Base-by-base conservation (phyloP, 2,113 vertebrate genomes). In the Terrapene triunguis region DNA sequence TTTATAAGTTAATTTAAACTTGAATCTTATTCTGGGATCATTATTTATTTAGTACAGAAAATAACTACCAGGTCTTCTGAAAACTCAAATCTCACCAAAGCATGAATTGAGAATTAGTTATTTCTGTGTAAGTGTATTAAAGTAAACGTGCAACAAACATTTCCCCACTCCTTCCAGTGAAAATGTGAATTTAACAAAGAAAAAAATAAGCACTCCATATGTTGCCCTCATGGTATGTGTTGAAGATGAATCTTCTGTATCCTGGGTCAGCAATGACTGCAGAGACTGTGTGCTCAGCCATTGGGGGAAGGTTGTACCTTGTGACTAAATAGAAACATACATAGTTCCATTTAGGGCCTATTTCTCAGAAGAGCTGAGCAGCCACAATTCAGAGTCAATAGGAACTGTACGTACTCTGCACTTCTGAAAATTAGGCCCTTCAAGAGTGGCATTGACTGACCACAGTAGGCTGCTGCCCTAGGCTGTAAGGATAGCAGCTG, bases 261-360 rank as follows among this genome's bases (percentile, higher is more conserved):
- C 42, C 22, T 47, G 42, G 38, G 74, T 24, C 74, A 47, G 1
- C 51, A 59, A 42, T 59, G 91, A 29, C 88, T 69, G 47, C 9
- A 25, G 0, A 27, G 0, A 0, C 7, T 9, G 51, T 6, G 0
- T 2, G 65, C 16, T 69, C 65, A 21, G 19, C n/a, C 17, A 69
- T 3, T 69, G 35, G 62, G 59, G 62, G 32, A 11, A 84, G 54
- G 72, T 74, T 38, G 21, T 0, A 65, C 9, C 44, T 55, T 54
- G 57, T n/a, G 29, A 19, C 22, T 6, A 22, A 65, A 84, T 59
- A 69, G 32, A 94, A 48, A 2, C 19, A 72, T 59, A 0, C 22
- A 1, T 17, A 57, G 69, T 5, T 12, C 22, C 59, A 0, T 55
- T 55, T 47, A 2, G 42, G 42, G 78, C 7, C 51, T 13, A 88